Evolutionary conservation across 2,113 vertebrate species (phyloP).

Genomic region (Caloenas nicobarica): DNA sequence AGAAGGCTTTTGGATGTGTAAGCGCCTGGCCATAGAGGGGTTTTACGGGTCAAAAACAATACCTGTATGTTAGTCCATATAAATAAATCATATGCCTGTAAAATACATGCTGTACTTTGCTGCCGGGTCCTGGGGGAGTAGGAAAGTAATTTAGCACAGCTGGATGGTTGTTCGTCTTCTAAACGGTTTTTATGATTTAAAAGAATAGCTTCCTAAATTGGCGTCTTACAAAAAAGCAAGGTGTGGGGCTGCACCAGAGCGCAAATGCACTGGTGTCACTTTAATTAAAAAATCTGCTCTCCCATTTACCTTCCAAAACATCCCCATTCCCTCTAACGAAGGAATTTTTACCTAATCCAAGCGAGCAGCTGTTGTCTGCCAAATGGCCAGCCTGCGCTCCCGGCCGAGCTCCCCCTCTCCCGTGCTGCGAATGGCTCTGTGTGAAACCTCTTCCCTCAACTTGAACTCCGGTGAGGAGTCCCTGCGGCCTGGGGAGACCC

Average conservation of each 20-base stretch:
- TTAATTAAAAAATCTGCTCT: constrained; percentile 14
- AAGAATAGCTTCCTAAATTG: not conserved
- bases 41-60: constrained; percentile 1
- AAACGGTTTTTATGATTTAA: not conserved
- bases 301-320: not conserved
- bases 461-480: not conserved
- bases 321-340: not conserved
- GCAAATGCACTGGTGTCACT: not conserved
- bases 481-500: not conserved
- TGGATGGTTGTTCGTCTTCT: constrained; percentile 15
- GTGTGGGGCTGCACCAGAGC: not conserved
- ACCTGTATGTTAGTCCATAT: not conserved
- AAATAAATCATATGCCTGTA: constrained; percentile 26
- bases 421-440: not conserved
- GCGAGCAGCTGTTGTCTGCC: not conserved
- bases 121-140: constrained; percentile 16
- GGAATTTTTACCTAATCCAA: constrained; percentile 17
- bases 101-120: constrained; percentile 25
- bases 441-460: constrained; percentile 37
- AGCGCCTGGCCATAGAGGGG: not conserved
- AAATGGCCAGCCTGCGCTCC: not conserved
- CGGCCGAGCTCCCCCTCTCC: not conserved
- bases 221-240: fast-evolving
- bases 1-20: not conserved
- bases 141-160: constrained; percentile 40